A percentile compares a stretch with the other conserved stretches of the same genome.
These are phyloP conservation scores for Pandemis cinnamomeana DNA, from an alignment of 2,888 invertebrate genomes.

Conservation along the genomic window DNA sequence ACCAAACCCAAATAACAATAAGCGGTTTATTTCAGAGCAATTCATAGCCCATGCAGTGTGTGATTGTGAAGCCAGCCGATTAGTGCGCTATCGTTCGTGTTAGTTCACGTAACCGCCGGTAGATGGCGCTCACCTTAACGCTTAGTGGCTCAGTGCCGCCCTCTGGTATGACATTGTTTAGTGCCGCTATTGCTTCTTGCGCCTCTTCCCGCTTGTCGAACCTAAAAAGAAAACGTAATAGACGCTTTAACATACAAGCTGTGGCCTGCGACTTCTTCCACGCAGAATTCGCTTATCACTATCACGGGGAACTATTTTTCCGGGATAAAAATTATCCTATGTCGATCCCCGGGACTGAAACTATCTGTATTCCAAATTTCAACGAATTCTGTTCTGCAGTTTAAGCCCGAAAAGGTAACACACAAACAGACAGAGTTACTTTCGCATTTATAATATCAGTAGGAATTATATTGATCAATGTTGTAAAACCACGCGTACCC, in stretches of 20 bases:
- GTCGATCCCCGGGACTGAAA: too few species aligned
- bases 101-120: background rate
- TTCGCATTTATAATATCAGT: too few species aligned
- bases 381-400: too few species aligned
- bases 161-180: slow-evolving; percentile 93
- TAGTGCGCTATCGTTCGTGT: slow-evolving; percentile 14
- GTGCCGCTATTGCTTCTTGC: slow-evolving; percentile 93
- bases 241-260: background rate
- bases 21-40: slow-evolving; percentile 21
- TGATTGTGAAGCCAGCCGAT: slow-evolving; percentile 17
- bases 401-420: too few species aligned
- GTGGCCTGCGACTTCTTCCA: too few species aligned
- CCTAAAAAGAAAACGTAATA: slow-evolving; percentile 74
- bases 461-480: too few species aligned
- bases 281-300: too few species aligned
- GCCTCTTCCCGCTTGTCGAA: slow-evolving; percentile 95
- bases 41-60: slow-evolving; percentile 29
- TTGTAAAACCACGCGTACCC: too few species aligned
- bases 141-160: slow-evolving; percentile 93
- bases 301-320: too few species aligned
- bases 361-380: too few species aligned
- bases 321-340: too few species aligned
- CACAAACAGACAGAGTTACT: too few species aligned
- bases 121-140: slow-evolving; percentile 84
- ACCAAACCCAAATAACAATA: background rate